Evolutionary conservation across 2,888 invertebrate species (phyloP).

Genomic region (Caenorhabditis macrosperma): DNA sequence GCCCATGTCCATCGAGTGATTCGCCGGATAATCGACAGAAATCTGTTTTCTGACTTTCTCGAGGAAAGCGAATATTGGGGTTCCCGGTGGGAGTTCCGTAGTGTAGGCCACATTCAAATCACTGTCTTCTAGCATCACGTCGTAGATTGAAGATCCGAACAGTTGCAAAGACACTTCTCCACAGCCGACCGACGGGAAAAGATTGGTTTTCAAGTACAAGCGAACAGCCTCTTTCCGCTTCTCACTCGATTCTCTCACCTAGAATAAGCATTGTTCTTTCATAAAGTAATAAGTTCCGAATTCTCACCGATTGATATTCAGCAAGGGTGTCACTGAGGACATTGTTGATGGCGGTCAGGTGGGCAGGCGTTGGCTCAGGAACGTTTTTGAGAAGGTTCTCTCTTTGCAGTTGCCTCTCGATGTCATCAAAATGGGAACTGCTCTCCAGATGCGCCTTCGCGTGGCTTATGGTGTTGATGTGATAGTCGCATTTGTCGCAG

Average conservation of each 20-base stretch:
- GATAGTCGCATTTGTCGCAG: conserved; percentile 61
- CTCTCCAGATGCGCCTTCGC: conserved; percentile 56
- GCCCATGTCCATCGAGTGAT: conserved; percentile 33
- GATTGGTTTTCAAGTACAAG: neutral
- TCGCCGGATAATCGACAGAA: conserved; percentile 16
- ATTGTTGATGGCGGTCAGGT: conserved; percentile 6
- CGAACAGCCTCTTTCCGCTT: neutral
- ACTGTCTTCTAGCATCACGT: conserved; percentile 25
- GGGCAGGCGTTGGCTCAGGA: neutral
- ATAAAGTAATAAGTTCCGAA: too few relatives aligned
- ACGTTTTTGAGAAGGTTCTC: neutral
- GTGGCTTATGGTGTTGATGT: conserved; percentile 55
- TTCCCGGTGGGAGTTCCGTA: neutral
- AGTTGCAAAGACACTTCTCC: conserved; percentile 5
- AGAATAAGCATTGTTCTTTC: too few relatives aligned
- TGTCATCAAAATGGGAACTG: conserved; percentile 42
- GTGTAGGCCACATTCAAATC: conserved; percentile 47
- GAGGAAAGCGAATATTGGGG: conserved; percentile 9
- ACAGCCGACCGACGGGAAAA: neutral
- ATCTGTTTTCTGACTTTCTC: conserved; percentile 30
- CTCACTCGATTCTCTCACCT: neutral
- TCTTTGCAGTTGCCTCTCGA: conserved; percentile 18
- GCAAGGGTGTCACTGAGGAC: conserved; percentile 9
- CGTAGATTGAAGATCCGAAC: conserved; percentile 43
- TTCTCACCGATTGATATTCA: conserved; percentile 12